phyloP scores from a whole-genome alignment of 2,113 vertebrate species.

The Chlamydotis undulata region DNA sequence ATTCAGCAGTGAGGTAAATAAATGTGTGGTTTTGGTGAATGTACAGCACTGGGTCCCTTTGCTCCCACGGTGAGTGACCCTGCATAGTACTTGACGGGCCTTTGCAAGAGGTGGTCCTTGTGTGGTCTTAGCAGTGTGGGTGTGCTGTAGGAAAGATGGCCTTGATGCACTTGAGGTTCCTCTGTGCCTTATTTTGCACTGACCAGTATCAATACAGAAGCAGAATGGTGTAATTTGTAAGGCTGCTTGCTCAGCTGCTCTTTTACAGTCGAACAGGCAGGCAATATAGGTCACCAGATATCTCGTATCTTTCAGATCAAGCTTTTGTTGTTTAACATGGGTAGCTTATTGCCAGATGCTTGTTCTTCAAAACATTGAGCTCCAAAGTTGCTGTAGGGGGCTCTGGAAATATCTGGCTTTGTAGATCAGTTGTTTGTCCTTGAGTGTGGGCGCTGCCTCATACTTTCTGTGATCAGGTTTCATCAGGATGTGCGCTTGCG shows the following conservation, averaged over 20 bases:
- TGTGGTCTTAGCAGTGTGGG: accelerated
- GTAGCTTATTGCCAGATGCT: background rate
- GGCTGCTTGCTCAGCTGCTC: background rate
- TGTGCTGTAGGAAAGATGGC: background rate
- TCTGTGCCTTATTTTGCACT: background rate
- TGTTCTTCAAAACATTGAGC: background rate
- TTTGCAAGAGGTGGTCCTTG: background rate
- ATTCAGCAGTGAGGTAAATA: background rate
- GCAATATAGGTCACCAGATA: background rate
- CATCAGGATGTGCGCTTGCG: background rate
- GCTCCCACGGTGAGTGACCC: background rate
- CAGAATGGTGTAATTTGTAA: background rate
- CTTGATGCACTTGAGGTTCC: background rate
- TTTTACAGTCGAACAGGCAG: background rate
- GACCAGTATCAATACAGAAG: background rate
- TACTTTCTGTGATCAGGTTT: slow-evolving; percentile 1
- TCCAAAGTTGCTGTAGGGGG: background rate
- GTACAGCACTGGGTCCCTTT: background rate
- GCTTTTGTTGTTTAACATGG: background rate
- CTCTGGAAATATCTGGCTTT: background rate
- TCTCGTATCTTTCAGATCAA: background rate
- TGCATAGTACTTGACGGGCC: background rate
- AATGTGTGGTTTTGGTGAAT: background rate
- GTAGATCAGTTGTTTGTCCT: background rate
- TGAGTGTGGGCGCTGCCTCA: background rate